These are phyloP conservation scores for Fistularia commersonii DNA, from an alignment of 2,797 vertebrate genomes.

Conservation along the genomic window DNA sequence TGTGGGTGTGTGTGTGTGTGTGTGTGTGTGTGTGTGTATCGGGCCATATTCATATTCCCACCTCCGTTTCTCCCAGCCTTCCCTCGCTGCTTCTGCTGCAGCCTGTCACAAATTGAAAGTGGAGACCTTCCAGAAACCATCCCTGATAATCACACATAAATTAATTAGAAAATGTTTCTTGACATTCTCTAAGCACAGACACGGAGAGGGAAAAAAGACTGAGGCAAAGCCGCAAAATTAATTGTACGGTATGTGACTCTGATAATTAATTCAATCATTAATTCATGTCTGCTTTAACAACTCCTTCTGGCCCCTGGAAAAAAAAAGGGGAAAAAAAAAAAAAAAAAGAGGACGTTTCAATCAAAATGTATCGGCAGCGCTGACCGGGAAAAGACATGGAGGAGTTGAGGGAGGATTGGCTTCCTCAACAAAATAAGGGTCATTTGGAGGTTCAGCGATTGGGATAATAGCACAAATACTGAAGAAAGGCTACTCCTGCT, in stretches of 20 bases:
- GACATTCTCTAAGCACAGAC: constrained; percentile 77
- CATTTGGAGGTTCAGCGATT: constrained; percentile 52
- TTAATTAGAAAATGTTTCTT: constrained; percentile 86
- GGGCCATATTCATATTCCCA: constrained; percentile 23
- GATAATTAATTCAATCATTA: constrained; percentile 86
- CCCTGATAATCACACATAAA: constrained; percentile 83
- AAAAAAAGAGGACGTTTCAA: constrained; percentile 75
- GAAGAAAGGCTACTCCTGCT: constrained; percentile 6
- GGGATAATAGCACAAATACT: constrained; percentile 21
- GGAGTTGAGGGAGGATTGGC: constrained; percentile 49
- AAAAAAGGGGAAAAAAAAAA: too few species aligned
- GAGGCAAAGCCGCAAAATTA: constrained; percentile 81
- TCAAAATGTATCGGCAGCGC: constrained; percentile 59
- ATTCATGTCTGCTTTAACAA: constrained; percentile 79
- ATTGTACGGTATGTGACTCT: constrained; percentile 82
- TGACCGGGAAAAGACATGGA: constrained; percentile 17
- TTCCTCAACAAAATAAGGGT: constrained; percentile 43
- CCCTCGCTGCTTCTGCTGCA: constrained; percentile 47
- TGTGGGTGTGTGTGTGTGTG: too few species aligned
- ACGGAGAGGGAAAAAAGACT: constrained; percentile 65
- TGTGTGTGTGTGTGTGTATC: too few species aligned
- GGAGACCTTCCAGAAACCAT: constrained; percentile 80
- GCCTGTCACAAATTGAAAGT: constrained; percentile 82
- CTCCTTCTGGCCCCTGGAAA: constrained; percentile 73
- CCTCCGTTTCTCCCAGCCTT: constrained; percentile 47